phyloP scores from a whole-genome alignment of 2,797 vertebrate genomes.

The Bradypus variegatus region DNA sequence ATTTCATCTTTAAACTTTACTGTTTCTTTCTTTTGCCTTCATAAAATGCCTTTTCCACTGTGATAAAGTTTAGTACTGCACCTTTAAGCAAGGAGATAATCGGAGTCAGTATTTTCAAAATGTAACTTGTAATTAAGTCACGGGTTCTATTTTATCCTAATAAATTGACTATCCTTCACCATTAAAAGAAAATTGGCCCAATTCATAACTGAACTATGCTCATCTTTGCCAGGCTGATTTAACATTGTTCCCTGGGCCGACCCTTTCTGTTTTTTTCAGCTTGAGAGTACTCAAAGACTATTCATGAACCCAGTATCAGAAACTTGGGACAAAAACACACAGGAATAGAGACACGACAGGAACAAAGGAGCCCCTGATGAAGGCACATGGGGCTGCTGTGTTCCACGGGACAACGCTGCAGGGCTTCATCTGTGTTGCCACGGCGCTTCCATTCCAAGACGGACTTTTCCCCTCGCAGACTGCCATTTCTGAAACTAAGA shows the following conservation, averaged over 20 bases:
- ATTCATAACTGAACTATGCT: neutral
- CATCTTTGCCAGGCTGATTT: neutral
- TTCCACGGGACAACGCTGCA: too few relatives aligned
- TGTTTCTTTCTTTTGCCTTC: neutral
- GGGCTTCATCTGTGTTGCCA: too few relatives aligned
- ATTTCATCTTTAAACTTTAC: neutral
- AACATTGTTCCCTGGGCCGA: neutral
- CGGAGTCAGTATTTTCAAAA: neutral
- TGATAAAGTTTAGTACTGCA: neutral
- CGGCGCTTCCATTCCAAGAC: too few relatives aligned
- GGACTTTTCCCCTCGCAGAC: neutral
- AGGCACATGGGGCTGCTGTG: too few relatives aligned
- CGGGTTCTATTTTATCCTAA: neutral
- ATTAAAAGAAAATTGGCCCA: neutral
- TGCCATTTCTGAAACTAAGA: too few relatives aligned
- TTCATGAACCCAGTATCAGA: neutral
- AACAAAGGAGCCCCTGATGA: too few relatives aligned
- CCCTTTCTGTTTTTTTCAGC: neutral
- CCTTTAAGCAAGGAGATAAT: neutral
- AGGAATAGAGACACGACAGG: accelerated
- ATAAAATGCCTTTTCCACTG: neutral
- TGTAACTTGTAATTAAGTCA: neutral
- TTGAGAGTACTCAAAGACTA: neutral
- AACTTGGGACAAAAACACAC: neutral
- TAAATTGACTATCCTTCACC: neutral